Evolutionary conservation across 2,888 invertebrate genomes (phyloP).

Genomic region (Dryomyza anilis): DNA sequence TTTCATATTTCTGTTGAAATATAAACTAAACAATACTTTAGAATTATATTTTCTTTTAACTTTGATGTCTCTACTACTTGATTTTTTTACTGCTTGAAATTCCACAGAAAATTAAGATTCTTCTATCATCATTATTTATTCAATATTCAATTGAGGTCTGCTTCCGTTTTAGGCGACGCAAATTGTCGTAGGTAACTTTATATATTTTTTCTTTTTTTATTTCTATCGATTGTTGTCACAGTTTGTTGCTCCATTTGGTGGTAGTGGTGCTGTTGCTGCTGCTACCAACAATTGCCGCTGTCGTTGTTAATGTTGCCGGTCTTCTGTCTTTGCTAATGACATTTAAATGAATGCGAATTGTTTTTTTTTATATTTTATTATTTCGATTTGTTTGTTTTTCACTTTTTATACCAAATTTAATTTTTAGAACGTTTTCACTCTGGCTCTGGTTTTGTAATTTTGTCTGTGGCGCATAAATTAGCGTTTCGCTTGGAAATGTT

Average conservation of each 20-base stretch:
- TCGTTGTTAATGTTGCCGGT: too few relatives aligned
- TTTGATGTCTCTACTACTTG: too few relatives aligned
- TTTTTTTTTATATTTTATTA: too few relatives aligned
- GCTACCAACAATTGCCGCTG: too few relatives aligned
- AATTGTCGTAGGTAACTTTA: conserved; percentile 1
- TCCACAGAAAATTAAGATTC: too few relatives aligned
- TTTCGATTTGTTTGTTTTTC: background rate
- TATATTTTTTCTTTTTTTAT: background rate
- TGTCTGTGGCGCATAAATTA: background rate
- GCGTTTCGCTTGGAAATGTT: background rate
- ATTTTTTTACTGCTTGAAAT: too few relatives aligned
- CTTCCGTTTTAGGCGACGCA: conserved; percentile 35
- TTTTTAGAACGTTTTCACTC: background rate
- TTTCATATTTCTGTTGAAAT: too few relatives aligned
- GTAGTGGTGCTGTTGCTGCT: background rate
- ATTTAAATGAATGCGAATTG: background rate
- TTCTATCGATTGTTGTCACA: background rate
- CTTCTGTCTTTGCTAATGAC: background rate
- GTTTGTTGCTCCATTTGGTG: background rate
- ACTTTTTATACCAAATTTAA: background rate
- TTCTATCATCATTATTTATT: conserved; percentile 33
- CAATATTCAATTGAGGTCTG: conserved; percentile 37
- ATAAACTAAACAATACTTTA: too few relatives aligned
- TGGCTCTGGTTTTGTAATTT: background rate
- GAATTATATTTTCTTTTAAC: too few relatives aligned